phyloP scores from a whole-genome alignment of 2,888 invertebrate genomes.

The Caenorhabditis sp. region DNA sequence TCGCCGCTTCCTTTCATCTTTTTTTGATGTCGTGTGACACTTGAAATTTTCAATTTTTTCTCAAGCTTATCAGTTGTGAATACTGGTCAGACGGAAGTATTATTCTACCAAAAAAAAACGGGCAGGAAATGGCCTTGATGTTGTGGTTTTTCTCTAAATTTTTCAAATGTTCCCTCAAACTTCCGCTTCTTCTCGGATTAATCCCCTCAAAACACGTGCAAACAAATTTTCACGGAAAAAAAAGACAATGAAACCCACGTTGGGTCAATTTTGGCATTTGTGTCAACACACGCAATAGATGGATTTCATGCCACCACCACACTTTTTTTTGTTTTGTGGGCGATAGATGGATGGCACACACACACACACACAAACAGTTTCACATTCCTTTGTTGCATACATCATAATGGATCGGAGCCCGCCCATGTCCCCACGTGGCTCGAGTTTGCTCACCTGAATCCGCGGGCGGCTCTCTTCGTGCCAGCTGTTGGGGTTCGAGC shows the following conservation, averaged over 20 bases:
- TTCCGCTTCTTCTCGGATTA: too few species aligned
- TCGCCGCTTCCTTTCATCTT: too few species aligned
- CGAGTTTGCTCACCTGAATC: constrained; percentile 44
- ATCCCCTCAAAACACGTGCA: too few species aligned
- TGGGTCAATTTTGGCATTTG: constrained; percentile 32
- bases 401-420: constrained; percentile 11
- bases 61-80: too few species aligned
- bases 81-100: background rate
- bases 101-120: too few species aligned
- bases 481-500: too few species aligned
- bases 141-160: background rate
- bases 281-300: constrained; percentile 17
- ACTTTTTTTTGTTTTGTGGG: constrained; percentile 27
- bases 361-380: constrained; percentile 27
- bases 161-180: too few species aligned
- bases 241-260: background rate
- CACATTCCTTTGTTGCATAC: constrained; percentile 29
- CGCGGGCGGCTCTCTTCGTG: too few species aligned
- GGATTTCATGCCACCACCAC: constrained; percentile 14
- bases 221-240: background rate
- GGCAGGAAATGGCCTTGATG: background rate
- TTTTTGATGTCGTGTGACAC: too few species aligned
- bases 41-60: background rate
- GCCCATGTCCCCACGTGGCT: constrained; percentile 41
- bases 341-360: constrained; percentile 19